Conservation (phyloP, 2,888 invertebrate species). For the Periphyllus acericola region DNA sequence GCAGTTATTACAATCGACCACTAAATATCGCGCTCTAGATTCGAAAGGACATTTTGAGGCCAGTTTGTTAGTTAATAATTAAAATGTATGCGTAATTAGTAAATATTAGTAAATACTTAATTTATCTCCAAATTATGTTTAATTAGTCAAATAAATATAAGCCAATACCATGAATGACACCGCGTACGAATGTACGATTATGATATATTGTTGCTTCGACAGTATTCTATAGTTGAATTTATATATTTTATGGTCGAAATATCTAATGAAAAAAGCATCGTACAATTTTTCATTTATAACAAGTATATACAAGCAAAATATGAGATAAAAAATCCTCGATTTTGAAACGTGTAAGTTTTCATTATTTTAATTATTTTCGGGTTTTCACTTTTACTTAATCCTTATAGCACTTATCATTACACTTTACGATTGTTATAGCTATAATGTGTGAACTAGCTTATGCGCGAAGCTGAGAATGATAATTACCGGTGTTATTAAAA, state of each 20-base stretch:
- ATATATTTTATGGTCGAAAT: no score
- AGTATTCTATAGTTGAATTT: no score
- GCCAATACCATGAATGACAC: no score
- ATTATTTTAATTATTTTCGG: background rate
- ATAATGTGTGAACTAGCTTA: constrained; percentile 25
- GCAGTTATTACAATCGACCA: background rate
- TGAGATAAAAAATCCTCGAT: background rate
- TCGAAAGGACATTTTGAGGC: no score
- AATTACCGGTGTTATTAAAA: background rate
- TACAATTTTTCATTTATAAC: background rate
- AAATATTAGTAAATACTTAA: background rate
- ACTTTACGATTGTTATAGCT: constrained; percentile 22
- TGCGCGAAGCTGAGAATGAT: background rate
- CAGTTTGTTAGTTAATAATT: no score
- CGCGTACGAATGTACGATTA: no score
- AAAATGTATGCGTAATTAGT: background rate
- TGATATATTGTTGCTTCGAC: no score
- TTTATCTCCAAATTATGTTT: background rate
- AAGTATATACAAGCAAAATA: background rate
- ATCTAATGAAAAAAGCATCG: no score
- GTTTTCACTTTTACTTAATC: constrained; percentile 26
- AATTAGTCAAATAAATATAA: background rate
- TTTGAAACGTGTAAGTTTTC: background rate
- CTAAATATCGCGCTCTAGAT: background rate
- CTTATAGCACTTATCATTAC: background rate